Evolutionary conservation across 2,113 vertebrate genomes (phyloP), one percentile per base, ranked within the genome.

Genomic region (Cranoglanis bouderius): DNA sequence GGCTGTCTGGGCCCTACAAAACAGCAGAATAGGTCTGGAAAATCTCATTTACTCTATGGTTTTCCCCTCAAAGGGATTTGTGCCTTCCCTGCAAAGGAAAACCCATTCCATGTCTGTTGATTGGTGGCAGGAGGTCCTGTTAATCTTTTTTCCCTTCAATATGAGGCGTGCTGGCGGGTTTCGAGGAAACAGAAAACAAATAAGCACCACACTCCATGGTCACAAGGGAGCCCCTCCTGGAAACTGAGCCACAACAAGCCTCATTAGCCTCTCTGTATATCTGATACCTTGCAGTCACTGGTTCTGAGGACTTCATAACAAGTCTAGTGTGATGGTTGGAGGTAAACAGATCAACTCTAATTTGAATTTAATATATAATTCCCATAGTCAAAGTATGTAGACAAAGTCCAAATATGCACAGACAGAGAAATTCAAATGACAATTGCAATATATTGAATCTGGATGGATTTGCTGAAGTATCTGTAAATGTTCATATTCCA

Each of bases 61-160:
- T 87, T 90, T 84, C 88, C 88, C 82, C 74, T 61, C 74, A 87
- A 89, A 88, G 86, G 65, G 88, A 84, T 78, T 88, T 9, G 18
- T n/a, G n/a, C 85, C 74, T 81, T 8, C 13, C 9, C 80, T 53
- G 46, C 35, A 86, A 86, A 82, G 90, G 84, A 88, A 90, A 80
- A 51, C 35, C 85, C 14, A 6, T 67, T 81, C 57, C n/a, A 32
- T 87, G 85, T 1, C 32, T 88, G 77, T 78, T 74, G 88, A 83
- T n/a, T 61, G 84, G 40, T 65, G 72, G 72, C 57, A 13, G 21
- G 57, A 7, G 46, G 88, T 55, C 82, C 57, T 49, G 19, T 26
- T 88, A 59, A 85, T 78, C 57, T 84, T 88, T 84, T 40, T 63
- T n/a, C 16, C 87, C 67, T 55, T 46, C 35, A 82, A 61, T 65